Base-by-base conservation (phyloP, 2,888 invertebrate species). In the Bembecia ichneumoniformis region DNA sequence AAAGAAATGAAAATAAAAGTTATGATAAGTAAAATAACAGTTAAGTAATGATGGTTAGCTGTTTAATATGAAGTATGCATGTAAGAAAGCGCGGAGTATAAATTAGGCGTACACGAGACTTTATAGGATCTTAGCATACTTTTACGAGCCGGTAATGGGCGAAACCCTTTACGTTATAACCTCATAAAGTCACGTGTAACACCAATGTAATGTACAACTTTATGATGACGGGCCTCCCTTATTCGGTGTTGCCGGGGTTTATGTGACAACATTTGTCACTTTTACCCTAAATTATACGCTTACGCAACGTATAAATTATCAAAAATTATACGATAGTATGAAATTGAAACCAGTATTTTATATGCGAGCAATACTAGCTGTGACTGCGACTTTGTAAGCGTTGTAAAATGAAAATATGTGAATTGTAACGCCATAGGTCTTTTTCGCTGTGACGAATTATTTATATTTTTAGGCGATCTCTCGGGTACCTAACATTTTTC, bases 81-180 rank as follows among this genome's bases (percentile, higher is more conserved):
- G 40, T 35, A 40, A 40, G 40, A 40, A 40, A 40, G 14, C 14
- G 13, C 40, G 13, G 13, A 13, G 40, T 40, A 13, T 35, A 49
- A 28, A 34, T 47, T 47, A 34, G 35, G 14, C 16, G 10, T 47
- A 16, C 35, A 13, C 3, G 15, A 15, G 36, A 34, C 28, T 46
- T 46, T 46, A 44, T 17, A 54, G 47, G 55, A 51, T 52, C 47
- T 49, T 55, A 53, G 53, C 49, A 49, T 51, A 48, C 52, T 50
- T 74, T 73, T 69, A 73, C 63, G 71, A 64, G 54, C 65, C 57
- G 71, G 68, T 78, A 75, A 77, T 73, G 68, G 64, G 53, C 48
- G 46, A 56, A 66, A 62, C 62, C 71, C 68, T 68, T 69, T 64
- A 62, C 57, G 64, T 64, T 61, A 61, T 53, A 53, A 53, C 62